phyloP scores from a whole-genome alignment of 1,140 invertebrate species.

The Drosophila trapezifrons region DNA sequence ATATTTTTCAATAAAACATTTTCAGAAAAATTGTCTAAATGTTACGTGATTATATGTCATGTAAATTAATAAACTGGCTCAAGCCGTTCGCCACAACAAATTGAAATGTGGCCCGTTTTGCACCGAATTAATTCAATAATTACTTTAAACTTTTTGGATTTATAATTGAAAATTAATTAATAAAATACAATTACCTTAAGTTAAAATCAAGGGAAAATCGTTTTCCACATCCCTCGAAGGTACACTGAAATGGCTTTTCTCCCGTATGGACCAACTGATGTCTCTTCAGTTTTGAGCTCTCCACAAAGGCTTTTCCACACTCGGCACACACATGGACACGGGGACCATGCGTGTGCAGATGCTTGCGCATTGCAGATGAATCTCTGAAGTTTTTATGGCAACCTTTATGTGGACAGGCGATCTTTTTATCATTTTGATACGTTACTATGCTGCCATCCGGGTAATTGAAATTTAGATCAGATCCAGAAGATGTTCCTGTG shows the following conservation, averaged over 20 bases:
- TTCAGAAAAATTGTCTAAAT: too few species aligned
- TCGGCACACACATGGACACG: slow-evolving; percentile 98
- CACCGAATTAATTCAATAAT: too few species aligned
- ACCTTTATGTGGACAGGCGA: slow-evolving; percentile 97
- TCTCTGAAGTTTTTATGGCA: slow-evolving; percentile 98
- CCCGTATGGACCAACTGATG: slow-evolving; percentile 97
- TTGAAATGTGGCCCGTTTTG: too few species aligned
- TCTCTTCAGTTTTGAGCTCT: slow-evolving; percentile 97
- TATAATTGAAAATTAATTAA: too few species aligned
- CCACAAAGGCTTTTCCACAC: slow-evolving; percentile 99
- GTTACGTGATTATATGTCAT: too few species aligned
- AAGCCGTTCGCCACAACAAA: too few species aligned
- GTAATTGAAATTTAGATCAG: slow-evolving; percentile 11
- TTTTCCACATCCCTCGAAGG: slow-evolving; percentile 99
- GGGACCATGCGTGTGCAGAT: slow-evolving; percentile 98
- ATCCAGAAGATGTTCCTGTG: slow-evolving; percentile 9
- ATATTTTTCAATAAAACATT: too few species aligned
- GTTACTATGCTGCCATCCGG: slow-evolving; percentile 11
- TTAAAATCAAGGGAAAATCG: slow-evolving; percentile 99
- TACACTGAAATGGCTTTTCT: slow-evolving; percentile 98
- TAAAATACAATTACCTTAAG: slow-evolving; percentile 85
- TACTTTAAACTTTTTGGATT: too few species aligned
- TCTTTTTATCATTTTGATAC: slow-evolving; percentile 70
- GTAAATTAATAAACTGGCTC: too few species aligned
- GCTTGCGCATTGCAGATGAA: slow-evolving; percentile 99